phyloP scores from a whole-genome alignment of 2,113 vertebrate species.

The Apodemus speciosus region DNA sequence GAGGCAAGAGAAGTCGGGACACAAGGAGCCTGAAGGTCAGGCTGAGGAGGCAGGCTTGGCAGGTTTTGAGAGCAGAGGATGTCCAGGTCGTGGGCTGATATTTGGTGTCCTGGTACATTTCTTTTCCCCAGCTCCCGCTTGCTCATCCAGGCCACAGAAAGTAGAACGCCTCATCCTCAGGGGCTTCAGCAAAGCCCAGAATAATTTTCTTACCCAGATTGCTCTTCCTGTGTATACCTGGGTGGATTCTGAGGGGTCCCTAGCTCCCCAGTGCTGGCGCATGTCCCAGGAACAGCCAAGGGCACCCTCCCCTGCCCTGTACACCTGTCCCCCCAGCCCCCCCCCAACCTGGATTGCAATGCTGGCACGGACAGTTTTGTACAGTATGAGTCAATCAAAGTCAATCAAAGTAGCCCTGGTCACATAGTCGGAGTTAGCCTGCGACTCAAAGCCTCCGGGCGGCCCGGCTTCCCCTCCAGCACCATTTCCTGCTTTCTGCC shows the following conservation, averaged over 20 bases:
- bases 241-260: conserved; percentile 69
- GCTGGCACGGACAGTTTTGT: not conserved
- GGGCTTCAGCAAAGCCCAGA: conserved; percentile 75
- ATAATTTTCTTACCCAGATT: conserved; percentile 82
- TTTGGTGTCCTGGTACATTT: conserved; percentile 77
- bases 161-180: conserved; percentile 71
- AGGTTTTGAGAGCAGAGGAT: conserved; percentile 65
- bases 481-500: conserved; percentile 68
- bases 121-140: conserved; percentile 73
- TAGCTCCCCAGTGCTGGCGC: conserved; percentile 53
- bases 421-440: not conserved
- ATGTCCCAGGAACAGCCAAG: conserved; percentile 66
- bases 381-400: not conserved
- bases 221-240: conserved; percentile 66
- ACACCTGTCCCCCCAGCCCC: conserved; percentile 40
- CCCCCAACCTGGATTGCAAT: not conserved
- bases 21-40: conserved; percentile 57
- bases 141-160: conserved; percentile 77
- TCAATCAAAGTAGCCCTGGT: not conserved
- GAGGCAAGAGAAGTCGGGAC: not conserved
- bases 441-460: not conserved
- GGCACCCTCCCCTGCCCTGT: conserved; percentile 18
- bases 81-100: conserved; percentile 44
- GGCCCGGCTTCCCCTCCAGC: conserved; percentile 55
- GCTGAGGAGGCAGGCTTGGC: conserved; percentile 59